Conservation (phyloP, 2,113 vertebrate species). For the Psittacula cyanocephala region DNA sequence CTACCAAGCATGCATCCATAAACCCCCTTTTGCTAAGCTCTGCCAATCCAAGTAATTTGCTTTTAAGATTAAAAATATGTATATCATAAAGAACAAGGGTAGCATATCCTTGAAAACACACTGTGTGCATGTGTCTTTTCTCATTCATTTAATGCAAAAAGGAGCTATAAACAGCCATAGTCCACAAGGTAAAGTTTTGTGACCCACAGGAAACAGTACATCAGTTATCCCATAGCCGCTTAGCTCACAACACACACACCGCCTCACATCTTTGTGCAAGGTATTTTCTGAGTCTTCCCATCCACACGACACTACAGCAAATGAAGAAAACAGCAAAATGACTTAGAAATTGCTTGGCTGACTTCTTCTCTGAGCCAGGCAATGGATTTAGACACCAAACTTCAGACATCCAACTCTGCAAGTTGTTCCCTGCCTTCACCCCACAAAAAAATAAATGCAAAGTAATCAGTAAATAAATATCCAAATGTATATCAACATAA, state of each 20-base stretch:
- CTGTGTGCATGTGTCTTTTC: neutral
- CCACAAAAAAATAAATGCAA: neutral
- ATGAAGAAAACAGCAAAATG: neutral
- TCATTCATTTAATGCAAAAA: neutral
- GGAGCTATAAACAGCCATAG: neutral
- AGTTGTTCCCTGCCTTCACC: neutral
- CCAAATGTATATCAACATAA: fast-evolving
- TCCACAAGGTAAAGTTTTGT: neutral
- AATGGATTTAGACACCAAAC: neutral
- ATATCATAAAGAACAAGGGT: neutral
- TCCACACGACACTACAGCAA: neutral
- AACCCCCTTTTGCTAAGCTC: fast-evolving
- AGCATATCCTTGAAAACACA: neutral
- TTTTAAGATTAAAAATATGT: neutral
- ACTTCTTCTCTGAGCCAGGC: neutral
- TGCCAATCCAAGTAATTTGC: neutral
- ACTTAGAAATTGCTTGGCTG: neutral
- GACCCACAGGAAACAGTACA: neutral
- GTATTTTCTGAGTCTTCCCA: neutral
- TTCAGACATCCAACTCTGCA: neutral
- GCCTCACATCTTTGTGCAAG: fast-evolving
- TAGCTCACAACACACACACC: neutral
- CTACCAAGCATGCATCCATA: neutral
- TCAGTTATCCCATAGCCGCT: neutral
- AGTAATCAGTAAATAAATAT: neutral